Evolutionary conservation across 2,113 vertebrate genomes (phyloP).

Genomic region (Phalacrocorax pelagicus): DNA sequence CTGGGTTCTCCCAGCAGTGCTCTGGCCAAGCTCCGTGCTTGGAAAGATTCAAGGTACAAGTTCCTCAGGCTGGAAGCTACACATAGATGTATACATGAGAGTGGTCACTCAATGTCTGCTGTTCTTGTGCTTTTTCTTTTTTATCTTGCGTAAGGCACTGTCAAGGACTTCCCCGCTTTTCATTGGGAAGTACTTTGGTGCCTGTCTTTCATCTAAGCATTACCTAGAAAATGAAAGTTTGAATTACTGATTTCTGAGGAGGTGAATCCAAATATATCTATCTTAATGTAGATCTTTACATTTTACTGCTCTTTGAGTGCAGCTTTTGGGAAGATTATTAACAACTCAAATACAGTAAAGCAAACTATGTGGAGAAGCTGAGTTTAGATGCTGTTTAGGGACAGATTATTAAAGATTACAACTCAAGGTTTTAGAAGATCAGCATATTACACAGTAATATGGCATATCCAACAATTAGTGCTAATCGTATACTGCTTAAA

Average conservation of each 20-base stretch:
- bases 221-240: neutral
- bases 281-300: neutral
- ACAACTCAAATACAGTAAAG: neutral
- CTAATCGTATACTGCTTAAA: neutral
- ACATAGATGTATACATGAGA: neutral
- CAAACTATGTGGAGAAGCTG: neutral
- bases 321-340: neutral
- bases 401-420: slow-evolving; percentile 33
- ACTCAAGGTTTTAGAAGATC: slow-evolving; percentile 19
- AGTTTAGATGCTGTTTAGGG: neutral
- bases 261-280: neutral
- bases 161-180: neutral
- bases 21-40: neutral
- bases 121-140: neutral
- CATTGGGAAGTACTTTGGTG: neutral
- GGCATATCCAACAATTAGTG: neutral
- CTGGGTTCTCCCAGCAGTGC: neutral
- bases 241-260: neutral
- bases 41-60: neutral
- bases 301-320: slow-evolving; percentile 2
- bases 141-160: neutral
- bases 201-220: neutral
- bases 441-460: neutral
- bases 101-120: neutral
- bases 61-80: neutral